Base-by-base conservation (phyloP, 2,888 invertebrate species). In the Coenonympha glycerion region DNA sequence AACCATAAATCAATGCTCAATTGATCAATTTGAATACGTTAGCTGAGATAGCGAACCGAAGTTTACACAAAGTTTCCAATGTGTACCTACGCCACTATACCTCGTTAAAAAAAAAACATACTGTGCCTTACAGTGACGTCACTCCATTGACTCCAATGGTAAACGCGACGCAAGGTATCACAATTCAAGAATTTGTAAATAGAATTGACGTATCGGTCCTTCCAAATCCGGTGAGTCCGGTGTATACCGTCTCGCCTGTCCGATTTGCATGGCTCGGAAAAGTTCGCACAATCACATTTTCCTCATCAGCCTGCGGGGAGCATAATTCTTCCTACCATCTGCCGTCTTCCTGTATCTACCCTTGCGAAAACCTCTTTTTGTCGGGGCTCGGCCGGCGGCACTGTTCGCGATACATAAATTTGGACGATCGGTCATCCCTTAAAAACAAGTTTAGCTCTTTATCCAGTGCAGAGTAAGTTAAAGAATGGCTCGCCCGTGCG, bases 381-480 rank as follows among this genome's bases (percentile, higher is more conserved):
- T 67, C 65, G 67, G 71, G 71, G 73, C 69, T 73, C 75, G 69
- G 77, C 84, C 86, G 79, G 73, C 82, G 85, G 86, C 86, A 66
- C 61, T 78, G 77, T 79, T 75, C 72, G 73, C 79, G 83, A 84
- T 87, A 87, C 86, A 87, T 87, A 87, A 83, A 88, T 87, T 86
- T 83, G 69, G 76, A 79, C 81, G 76, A 83, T 81, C 85, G 88
- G 87, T 85, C 87, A 87, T 87, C 87, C 88, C 87, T 87, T 87
- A 82, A 87, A 86, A 85, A 85, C 84, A 85, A 84, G 84, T 86
- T 86, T 80, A 84, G 82, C 86, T 85, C 84, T 86, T 84, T 83
- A 86, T 86, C 79, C 80, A 66, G 68, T 69, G 71, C 71, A 76
- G 77, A 83, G 79, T 71, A 78, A 79, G 81, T 80, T 82, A 73